phyloP scores from a whole-genome alignment of 2,113 vertebrate genomes.

The Poicephalus gulielmi region DNA sequence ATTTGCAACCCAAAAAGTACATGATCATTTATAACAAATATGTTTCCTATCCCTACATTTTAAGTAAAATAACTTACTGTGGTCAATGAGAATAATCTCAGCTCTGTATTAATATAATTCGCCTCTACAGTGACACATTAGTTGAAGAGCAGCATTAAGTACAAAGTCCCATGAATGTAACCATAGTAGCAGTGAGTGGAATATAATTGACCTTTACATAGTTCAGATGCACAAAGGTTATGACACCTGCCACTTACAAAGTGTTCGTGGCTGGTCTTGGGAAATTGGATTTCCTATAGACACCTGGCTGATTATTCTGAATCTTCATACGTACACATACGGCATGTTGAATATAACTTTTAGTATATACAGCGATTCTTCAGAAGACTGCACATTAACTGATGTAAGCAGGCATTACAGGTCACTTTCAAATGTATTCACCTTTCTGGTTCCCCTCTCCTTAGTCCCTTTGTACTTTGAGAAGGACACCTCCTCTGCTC shows the following conservation, averaged over 20 bases:
- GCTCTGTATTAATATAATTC: not conserved
- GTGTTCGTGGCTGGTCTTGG: not conserved
- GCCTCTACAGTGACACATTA: not conserved
- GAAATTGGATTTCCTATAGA: not conserved
- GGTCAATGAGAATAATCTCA: conserved; percentile 1
- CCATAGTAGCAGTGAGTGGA: not conserved
- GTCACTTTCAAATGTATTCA: not conserved
- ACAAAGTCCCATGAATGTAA: not conserved
- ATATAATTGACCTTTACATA: conserved; percentile 27
- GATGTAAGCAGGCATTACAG: not conserved
- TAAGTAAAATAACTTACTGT: not conserved
- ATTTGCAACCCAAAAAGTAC: not conserved
- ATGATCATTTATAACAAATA: not conserved
- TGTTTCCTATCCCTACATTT: not conserved
- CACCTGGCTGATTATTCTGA: not conserved
- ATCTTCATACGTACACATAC: not conserved
- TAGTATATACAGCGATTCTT: not conserved
- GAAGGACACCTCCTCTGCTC: not conserved
- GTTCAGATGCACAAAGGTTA: not conserved
- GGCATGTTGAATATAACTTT: not conserved
- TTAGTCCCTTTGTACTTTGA: not conserved
- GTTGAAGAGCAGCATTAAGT: not conserved
- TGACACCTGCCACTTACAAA: not conserved
- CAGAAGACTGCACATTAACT: not conserved
- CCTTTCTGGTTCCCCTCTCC: not conserved